phyloP scores from a whole-genome alignment of 2,888 invertebrate species.

The Atethmia centrago region DNA sequence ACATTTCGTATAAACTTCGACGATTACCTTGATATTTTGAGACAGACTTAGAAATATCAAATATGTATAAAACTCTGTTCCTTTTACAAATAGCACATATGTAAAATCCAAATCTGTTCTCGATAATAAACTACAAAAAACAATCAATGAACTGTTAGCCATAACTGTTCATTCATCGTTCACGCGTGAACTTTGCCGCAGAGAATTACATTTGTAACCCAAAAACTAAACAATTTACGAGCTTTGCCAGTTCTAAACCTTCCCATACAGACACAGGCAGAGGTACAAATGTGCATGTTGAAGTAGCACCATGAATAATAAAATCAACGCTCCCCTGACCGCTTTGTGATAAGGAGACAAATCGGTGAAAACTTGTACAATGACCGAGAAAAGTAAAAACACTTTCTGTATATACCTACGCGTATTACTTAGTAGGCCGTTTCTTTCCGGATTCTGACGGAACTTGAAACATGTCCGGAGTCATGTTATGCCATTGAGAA shows the following conservation, averaged over 20 bases:
- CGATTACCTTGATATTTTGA: neutral
- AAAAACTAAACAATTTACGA: constrained; percentile 26
- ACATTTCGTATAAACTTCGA: too few relatives aligned
- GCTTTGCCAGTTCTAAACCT: constrained; percentile 56
- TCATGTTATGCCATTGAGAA: constrained; percentile 46
- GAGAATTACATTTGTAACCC: constrained; percentile 29
- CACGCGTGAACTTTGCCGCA: constrained; percentile 39
- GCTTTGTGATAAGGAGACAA: constrained; percentile 82
- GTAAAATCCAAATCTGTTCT: constrained; percentile 5
- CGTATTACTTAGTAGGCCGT: constrained; percentile 67
- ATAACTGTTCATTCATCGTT: constrained; percentile 57
- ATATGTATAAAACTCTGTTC: neutral
- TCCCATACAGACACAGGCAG: constrained; percentile 27
- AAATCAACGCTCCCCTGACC: constrained; percentile 81
- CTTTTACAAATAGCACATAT: neutral
- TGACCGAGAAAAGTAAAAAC: constrained; percentile 84
- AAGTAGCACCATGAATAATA: constrained; percentile 65
- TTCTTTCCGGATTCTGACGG: constrained; percentile 65
- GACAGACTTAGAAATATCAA: too few relatives aligned
- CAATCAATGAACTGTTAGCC: constrained; percentile 54
- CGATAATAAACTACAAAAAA: constrained; percentile 18
- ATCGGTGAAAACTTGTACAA: constrained; percentile 82
- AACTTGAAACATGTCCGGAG: constrained; percentile 46
- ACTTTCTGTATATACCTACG: constrained; percentile 76
- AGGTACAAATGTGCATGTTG: constrained; percentile 57